phyloP scores from a whole-genome alignment of 2,113 vertebrate species.

The Indicator maculatus region DNA sequence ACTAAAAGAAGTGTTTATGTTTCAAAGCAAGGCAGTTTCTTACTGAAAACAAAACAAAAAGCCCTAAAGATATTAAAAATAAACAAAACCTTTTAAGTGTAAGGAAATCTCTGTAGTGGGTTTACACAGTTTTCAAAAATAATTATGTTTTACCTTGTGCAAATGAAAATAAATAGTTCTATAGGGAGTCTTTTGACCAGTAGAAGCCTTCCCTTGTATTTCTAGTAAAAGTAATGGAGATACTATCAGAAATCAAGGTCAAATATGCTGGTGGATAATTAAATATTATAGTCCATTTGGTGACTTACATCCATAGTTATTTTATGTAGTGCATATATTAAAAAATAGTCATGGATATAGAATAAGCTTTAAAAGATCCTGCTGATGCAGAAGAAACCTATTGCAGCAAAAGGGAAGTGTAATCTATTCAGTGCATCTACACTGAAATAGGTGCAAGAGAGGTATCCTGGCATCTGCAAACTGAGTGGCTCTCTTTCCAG shows the following conservation, averaged over 20 bases:
- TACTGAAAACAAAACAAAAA: conserved; percentile 8
- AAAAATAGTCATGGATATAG: neutral
- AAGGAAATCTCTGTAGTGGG: neutral
- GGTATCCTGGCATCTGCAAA: neutral
- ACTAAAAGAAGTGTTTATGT: neutral
- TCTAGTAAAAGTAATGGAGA: neutral
- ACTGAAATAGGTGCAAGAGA: neutral
- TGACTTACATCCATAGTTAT: neutral
- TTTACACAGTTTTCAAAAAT: neutral
- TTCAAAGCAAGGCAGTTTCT: conserved; percentile 27
- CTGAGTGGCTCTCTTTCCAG: neutral
- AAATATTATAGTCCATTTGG: neutral
- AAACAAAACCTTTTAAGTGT: neutral
- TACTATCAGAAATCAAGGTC: neutral
- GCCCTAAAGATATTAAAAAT: neutral
- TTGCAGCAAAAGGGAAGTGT: accelerated
- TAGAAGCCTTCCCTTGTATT: neutral
- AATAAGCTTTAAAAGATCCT: neutral
- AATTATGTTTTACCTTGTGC: neutral
- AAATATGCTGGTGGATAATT: neutral
- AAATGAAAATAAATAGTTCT: neutral
- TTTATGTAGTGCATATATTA: neutral
- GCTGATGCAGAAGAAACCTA: neutral
- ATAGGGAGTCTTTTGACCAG: neutral
- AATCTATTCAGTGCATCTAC: neutral